A percentile compares a stretch with the other conserved stretches of the same genome.
Evolutionary conservation across 2,113 vertebrate species (phyloP).

Genomic region (Peromyscus polionotus): DNA sequence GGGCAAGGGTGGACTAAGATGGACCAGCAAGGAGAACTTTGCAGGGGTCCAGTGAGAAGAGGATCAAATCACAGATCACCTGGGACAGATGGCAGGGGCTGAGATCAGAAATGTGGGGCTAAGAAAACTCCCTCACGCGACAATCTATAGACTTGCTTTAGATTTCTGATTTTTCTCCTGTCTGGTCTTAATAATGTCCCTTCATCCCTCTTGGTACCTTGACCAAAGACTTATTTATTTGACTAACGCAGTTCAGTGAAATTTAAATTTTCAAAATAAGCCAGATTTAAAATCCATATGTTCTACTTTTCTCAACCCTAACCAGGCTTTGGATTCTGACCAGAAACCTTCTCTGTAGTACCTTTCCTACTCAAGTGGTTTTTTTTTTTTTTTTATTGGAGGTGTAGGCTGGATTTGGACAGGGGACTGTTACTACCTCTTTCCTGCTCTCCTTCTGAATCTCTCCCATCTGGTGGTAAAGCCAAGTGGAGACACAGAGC

Average conservation of each 20-base stretch:
- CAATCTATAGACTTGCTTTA: neutral
- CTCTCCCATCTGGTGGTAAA: neutral
- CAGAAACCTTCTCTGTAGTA: neutral
- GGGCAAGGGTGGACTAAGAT: neutral
- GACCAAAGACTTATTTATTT: slow-evolving; percentile 40
- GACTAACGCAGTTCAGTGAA: slow-evolving; percentile 28
- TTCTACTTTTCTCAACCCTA: neutral
- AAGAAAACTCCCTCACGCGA: too few relatives aligned
- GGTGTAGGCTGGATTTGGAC: neutral
- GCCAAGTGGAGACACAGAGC: neutral
- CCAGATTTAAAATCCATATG: slow-evolving; percentile 33
- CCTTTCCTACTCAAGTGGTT: neutral
- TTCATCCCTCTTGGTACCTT: neutral
- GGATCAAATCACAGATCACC: neutral
- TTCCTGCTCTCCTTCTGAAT: neutral
- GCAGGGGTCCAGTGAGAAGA: neutral
- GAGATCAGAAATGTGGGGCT: neutral
- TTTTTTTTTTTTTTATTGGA: neutral
- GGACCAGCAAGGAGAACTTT: neutral
- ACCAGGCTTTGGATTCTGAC: slow-evolving; percentile 31
- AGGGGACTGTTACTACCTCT: neutral
- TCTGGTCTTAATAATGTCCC: neutral
- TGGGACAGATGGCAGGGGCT: neutral
- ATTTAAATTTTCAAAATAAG: slow-evolving; percentile 51
- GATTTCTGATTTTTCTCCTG: slow-evolving; percentile 3